phyloP scores from a whole-genome alignment of 2,888 invertebrate species.

The Dicyrtoma fusca region DNA sequence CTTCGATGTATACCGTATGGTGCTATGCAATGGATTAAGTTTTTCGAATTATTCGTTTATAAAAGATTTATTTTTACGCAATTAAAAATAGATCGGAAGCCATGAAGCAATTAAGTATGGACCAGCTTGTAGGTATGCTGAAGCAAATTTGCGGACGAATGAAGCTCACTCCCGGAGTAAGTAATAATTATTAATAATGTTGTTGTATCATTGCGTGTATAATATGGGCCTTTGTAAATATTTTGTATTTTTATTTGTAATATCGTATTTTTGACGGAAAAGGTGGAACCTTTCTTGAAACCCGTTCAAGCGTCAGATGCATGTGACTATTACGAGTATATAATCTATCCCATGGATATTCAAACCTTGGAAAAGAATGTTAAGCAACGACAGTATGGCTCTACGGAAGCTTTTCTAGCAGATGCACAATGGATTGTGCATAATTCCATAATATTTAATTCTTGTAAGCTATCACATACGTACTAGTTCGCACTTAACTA shows the following conservation, averaged over 20 bases:
- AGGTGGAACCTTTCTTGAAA: constrained; percentile 79
- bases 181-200: constrained; percentile 52
- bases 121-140: constrained; percentile 76
- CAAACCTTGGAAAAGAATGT: constrained; percentile 76
- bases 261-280: constrained; percentile 52
- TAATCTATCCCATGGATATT: constrained; percentile 87
- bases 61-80: too few species aligned
- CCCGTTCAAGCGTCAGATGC: constrained; percentile 73
- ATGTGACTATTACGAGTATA: constrained; percentile 78
- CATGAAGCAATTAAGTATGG: constrained; percentile 73
- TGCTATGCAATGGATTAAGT: too few species aligned
- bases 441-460: constrained; percentile 88
- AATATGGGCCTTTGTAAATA: neutral
- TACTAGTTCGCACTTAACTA: neutral
- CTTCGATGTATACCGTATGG: too few species aligned
- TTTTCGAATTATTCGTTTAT: too few species aligned
- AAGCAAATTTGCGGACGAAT: constrained; percentile 79
- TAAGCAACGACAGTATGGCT: constrained; percentile 74
- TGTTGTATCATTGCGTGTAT: neutral
- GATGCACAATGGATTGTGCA: constrained; percentile 94
- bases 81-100: constrained; percentile 71
- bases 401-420: constrained; percentile 84
- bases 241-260: constrained; percentile 17
- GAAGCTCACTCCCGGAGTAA: constrained; percentile 79
- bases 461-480: constrained; percentile 67